Conservation (phyloP, 2,888 invertebrate species). For the Nysson spinosus region DNA sequence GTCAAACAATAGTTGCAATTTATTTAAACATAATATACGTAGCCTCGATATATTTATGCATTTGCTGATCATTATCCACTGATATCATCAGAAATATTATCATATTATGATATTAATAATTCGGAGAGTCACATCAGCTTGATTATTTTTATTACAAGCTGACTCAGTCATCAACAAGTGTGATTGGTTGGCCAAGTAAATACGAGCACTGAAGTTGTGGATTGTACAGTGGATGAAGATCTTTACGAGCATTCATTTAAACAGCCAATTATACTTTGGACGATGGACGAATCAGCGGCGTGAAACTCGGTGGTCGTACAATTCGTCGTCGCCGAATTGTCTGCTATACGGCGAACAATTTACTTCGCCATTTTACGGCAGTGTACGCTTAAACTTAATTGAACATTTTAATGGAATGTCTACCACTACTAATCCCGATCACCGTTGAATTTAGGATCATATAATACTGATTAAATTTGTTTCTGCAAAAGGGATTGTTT, state of each 20-base stretch:
- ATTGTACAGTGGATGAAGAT: conserved; percentile 15
- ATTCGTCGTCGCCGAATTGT: conserved; percentile 31
- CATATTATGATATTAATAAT: too few species aligned
- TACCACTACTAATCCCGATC: conserved; percentile 12
- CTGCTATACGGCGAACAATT: conserved; percentile 35
- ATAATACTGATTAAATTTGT: conserved; percentile 28
- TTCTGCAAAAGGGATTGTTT: neutral
- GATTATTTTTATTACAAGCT: too few species aligned
- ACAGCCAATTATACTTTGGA: conserved; percentile 52
- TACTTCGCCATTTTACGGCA: conserved; percentile 46
- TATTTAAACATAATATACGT: too few species aligned
- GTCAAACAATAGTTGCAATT: too few species aligned
- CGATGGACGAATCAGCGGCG: conserved; percentile 42
- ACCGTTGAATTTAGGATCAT: conserved; percentile 11
- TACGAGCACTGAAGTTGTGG: conserved; percentile 33
- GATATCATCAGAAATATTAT: too few species aligned
- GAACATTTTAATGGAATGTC: conserved; percentile 39
- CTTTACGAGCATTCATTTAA: conserved; percentile 33
- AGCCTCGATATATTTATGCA: too few species aligned
- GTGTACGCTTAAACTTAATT: conserved; percentile 36
- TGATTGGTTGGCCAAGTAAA: too few species aligned
- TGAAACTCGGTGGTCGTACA: conserved; percentile 49
- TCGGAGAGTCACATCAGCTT: too few species aligned
- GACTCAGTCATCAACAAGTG: too few species aligned
- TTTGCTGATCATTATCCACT: too few species aligned